Evolutionary conservation across 2,888 invertebrate species (phyloP).

Genomic region (Clistopyga incitator): DNA sequence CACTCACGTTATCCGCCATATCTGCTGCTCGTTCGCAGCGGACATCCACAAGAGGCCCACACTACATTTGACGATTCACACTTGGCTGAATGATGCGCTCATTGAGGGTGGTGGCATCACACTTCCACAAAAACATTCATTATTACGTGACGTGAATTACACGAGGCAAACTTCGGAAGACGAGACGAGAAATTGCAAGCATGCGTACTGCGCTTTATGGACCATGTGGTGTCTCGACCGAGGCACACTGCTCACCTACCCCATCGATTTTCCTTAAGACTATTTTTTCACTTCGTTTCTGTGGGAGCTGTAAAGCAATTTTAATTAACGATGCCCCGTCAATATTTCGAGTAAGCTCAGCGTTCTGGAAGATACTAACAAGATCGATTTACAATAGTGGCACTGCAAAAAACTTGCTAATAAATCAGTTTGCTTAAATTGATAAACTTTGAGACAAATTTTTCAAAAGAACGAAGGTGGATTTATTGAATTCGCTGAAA

Average conservation of each 20-base stretch:
- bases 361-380: too few relatives aligned
- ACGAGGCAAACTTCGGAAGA: constrained; percentile 37
- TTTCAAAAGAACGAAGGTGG: too few relatives aligned
- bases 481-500: too few relatives aligned
- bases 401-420: too few relatives aligned
- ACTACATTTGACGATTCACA: constrained; percentile 54
- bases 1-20: constrained; percentile 70
- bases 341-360: too few relatives aligned
- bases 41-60: constrained; percentile 24
- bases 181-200: constrained; percentile 59
- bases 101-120: not conserved
- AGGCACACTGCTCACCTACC: constrained; percentile 6
- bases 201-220: constrained; percentile 65
- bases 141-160: constrained; percentile 41
- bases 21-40: constrained; percentile 53
- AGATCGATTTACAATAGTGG: too few relatives aligned
- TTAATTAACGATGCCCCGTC: not conserved
- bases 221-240: constrained; percentile 40
- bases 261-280: constrained; percentile 50
- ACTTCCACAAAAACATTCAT: constrained; percentile 29
- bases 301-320: not conserved
- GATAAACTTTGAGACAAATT: too few relatives aligned
- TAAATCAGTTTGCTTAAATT: too few relatives aligned
- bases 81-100: constrained; percentile 12
- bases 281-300: not conserved